Base-by-base conservation (phyloP, 2,113 vertebrate species). In the Thunnus maccoyii region DNA sequence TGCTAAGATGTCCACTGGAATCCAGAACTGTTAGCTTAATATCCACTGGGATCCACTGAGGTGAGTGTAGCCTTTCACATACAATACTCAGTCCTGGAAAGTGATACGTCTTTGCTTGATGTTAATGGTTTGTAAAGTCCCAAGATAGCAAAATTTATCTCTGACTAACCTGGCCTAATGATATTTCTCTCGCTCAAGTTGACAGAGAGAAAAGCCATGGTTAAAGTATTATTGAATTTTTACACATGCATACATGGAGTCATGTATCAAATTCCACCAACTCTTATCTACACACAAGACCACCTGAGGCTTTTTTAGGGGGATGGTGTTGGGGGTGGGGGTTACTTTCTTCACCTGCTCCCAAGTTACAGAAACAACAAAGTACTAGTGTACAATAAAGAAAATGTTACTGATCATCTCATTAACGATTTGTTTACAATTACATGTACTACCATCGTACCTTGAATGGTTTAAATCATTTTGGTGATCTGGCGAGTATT, bases 21-120 rank as follows among this genome's bases (percentile, higher is more conserved):
- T 84, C 86, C 77, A 86, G n/a, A 81, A 81, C 76, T 85, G 87
- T 88, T 89, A 85, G 79, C 68, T 83, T 91, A 87, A 93, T 92
- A 89, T 92, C 90, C 87, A 80, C 83, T 72, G 91, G 91, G 87
- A 92, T 83, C 76, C 82, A 68, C 73, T 50, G 84, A 87, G 87
- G 88, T 86, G 86, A 88, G 88, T 80, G 77, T 86, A 92, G 86
- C 82, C 89, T 91, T 93, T 92, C 88, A 86, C 85, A 71, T 88
- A 60, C 81, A 75, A 85, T 85, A 71, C 76, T 80, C 83, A 76
- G 58, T 71, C 65, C 52, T 69, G 86, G 74, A 86, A 89, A 91
- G 78, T 87, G 91, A 91, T 91, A 89, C 16, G 48, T 69, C 79
- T 85, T 76, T 85, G 76, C 81, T 83, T 87, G 79, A 90, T 84